Evolutionary conservation across 2,113 vertebrate species (phyloP), one percentile per base, ranked within the genome.

Genomic region (Oostethus manadensis): DNA sequence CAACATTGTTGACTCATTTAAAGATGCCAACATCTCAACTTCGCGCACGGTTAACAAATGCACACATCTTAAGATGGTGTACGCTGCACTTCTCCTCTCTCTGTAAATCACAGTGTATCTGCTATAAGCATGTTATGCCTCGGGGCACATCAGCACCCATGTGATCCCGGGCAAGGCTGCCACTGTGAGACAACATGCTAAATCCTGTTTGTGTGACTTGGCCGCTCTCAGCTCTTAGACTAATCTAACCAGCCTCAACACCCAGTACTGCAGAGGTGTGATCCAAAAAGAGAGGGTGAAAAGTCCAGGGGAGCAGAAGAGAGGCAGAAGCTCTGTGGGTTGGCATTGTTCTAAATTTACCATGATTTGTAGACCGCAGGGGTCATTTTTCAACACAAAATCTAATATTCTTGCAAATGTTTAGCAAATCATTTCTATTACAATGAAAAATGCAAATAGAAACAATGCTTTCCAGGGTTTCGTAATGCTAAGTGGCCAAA

Each of bases 1-100:
- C 67, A 56, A 73, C 85, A 87, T 86, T 88, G 79, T 85, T 78
- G 81, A 83, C 85, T 84, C 83, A 85, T 87, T 86, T 82, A 67
- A 84, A 83, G 79, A 83, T 81, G 72, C 77, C 82, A 73, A 70
- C 80, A 75, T 78, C 79, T 84, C 70, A 82, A 84, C 77, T 82
- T 80, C 84, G 77, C 67, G 76, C 76, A 78, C 70, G 68, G 76
- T 79, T 84, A 85, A 88, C 84, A 85, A 84, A 84, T 64, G 77
- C 68, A 51, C 74, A 64, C 78, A 55, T 70, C 84, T 79, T 83
- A 76, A 80, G 71, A 83, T 79, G 77, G 75, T 80, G 81, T 86
- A 77, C 77, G 77, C 79, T 71, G 84, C 84, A 81, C 81, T 86
- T 81, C 79, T 77, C 70, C 76, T 70, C 74, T 77, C 65, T 66